Base-by-base conservation (phyloP, 1,140 invertebrate species). In the Pseudobourletiella spinata region DNA sequence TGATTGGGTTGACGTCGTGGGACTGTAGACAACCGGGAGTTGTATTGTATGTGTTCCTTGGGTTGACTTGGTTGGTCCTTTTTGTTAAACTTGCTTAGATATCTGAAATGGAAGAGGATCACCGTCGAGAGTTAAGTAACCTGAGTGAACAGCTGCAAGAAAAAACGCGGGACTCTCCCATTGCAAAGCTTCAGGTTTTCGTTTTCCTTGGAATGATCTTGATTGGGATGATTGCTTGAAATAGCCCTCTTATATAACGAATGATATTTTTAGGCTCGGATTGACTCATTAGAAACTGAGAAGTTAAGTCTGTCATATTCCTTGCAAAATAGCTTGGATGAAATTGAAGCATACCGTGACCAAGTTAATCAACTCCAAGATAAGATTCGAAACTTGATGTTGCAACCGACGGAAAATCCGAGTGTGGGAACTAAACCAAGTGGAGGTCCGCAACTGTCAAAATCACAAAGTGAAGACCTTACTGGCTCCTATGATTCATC, bases 311-410 rank as follows among this genome's bases (percentile, higher is more conserved):
- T 65, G 44, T 54, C 30, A 25, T 59, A 55, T 44, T 26, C 55
- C n/a, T 26, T 66, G 20, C 59, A 66, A 57, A 62, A 63, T 62
- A 46, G 24, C 22, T 35, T 59, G 22, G 64, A 66, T 57, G 64
- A 66, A 59, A 63, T 62, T 32, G 64, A 66, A 62, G 64, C 64
- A 3, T 66, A 62, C 39, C 55, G 32, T 43, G 60, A 63, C 15
- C 64, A 66, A 59, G 64, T 66, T 11, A 35, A 44, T 15, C 64
- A 62, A 54, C 28, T 66, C 26, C 59, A 66, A 56, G 64, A 62
- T 26, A 66, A 66, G 42, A 66, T 66, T 39, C 18, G 18, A 4
- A 35, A 42, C 20, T 39, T 14, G n/a, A 42, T 42, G 8, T 8
- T 26, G 26, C 6, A 4, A 26, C 8, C 20, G 6, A 6, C 14